phyloP scores from a whole-genome alignment of 2,797 vertebrate species.

The Pitangus sulphuratus region DNA sequence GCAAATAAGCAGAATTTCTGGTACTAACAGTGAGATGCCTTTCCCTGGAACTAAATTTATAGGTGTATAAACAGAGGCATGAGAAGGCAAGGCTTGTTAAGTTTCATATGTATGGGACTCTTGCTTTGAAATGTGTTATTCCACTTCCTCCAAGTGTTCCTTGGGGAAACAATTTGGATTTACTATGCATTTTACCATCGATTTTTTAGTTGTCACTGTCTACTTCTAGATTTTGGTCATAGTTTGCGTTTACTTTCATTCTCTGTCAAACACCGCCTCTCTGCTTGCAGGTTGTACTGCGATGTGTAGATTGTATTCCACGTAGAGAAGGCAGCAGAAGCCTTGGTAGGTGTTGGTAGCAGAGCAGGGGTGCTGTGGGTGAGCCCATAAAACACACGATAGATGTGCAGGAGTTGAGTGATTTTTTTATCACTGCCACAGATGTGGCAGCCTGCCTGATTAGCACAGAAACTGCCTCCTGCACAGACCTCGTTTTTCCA shows the following conservation, averaged over 20 bases:
- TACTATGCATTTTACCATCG: not conserved
- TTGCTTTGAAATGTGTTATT: conserved; percentile 16
- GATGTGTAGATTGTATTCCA: not conserved
- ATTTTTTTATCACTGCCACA: no score
- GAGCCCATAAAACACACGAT: not conserved
- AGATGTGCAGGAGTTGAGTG: not conserved
- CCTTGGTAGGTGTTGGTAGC: not conserved
- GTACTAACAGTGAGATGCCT: not conserved
- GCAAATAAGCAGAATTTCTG: conserved; percentile 1
- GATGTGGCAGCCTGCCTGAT: not conserved
- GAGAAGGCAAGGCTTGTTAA: not conserved
- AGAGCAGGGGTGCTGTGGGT: not conserved
- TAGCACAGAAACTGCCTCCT: not conserved
- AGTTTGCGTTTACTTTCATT: conserved; percentile 21
- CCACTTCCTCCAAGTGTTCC: conserved; percentile 43
- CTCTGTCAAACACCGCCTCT: not conserved
- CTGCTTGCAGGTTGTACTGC: not conserved
- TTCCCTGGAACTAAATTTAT: not conserved
- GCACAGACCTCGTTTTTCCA: not conserved
- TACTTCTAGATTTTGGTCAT: not conserved
- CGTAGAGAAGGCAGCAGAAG: not conserved
- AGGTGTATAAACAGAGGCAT: not conserved
- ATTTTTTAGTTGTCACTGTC: not conserved
- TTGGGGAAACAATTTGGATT: not conserved
- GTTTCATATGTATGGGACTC: not conserved